Conservation (phyloP, 1,140 invertebrate species). For the Atta cephalotes region DNA sequence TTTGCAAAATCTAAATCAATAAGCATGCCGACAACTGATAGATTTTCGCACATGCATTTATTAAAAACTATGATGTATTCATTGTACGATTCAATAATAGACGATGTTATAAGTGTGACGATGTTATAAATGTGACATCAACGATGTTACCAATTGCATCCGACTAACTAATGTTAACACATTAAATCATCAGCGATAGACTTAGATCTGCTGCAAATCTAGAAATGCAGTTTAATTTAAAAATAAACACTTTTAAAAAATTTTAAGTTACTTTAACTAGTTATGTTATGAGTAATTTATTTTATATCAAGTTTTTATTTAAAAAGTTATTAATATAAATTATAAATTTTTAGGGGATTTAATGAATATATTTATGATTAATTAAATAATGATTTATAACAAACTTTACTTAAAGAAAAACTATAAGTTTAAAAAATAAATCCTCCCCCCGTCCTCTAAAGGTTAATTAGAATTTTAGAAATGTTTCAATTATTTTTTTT, state of each 20-base stretch:
- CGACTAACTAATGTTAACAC: neutral
- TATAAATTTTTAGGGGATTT: neutral
- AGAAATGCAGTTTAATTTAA: constrained; percentile 24
- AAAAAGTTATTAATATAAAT: neutral
- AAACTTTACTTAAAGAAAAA: too few relatives aligned
- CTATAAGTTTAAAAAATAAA: too few relatives aligned
- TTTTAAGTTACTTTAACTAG: neutral
- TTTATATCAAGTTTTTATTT: neutral
- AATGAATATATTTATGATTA: neutral
- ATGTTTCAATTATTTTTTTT: neutral
- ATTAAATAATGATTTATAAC: neutral
- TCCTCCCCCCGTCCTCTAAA: too few relatives aligned
- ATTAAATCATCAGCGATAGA: neutral
- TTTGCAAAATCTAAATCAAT: neutral
- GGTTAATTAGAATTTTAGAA: neutral
- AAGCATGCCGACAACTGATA: neutral
- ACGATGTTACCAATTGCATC: neutral
- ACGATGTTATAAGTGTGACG: constrained; percentile 17
- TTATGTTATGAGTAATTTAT: neutral
- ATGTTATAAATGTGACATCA: constrained; percentile 29
- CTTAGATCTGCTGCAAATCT: neutral
- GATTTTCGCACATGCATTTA: neutral
- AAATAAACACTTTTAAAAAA: neutral
- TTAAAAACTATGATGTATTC: neutral
- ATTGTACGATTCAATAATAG: neutral